phyloP scores from a whole-genome alignment of 2,888 invertebrate genomes.

The Coelogynopora nodosa region DNA sequence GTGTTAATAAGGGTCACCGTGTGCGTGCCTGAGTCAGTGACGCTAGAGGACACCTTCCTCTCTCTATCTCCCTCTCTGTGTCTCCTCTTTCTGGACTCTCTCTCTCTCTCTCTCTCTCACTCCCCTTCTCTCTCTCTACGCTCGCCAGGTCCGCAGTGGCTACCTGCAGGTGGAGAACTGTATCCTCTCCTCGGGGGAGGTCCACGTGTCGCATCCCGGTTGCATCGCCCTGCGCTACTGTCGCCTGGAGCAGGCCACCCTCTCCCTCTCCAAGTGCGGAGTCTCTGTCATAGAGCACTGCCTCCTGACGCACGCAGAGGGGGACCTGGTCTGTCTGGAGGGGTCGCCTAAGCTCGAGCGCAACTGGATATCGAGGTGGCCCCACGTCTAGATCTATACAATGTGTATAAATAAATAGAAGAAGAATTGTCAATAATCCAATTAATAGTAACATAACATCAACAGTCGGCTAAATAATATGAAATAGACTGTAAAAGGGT shows the following conservation, averaged over 20 bases:
- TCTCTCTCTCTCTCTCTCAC: slow-evolving; percentile 1
- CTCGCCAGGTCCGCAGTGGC: slow-evolving; percentile 12
- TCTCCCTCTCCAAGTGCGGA: slow-evolving; percentile 15
- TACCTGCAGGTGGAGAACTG: slow-evolving; percentile 22
- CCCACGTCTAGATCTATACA: no score
- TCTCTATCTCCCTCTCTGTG: no score
- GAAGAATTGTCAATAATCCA: no score
- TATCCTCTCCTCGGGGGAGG: slow-evolving; percentile 1
- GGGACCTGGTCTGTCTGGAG: background rate
- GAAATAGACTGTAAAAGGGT: no score
- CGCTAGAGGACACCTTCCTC: no score
- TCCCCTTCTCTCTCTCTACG: background rate
- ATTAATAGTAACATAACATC: no score
- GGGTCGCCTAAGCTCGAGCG: background rate
- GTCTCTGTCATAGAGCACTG: slow-evolving; percentile 26
- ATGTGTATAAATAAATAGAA: no score
- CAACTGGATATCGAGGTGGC: background rate
- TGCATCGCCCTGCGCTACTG: slow-evolving; percentile 36
- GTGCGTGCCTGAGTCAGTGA: no score
- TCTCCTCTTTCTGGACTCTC: background rate
- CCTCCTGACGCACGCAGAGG: background rate
- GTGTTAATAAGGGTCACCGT: no score
- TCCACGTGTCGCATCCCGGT: slow-evolving; percentile 27
- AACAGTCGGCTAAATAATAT: no score
- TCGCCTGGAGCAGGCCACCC: slow-evolving; percentile 3